These are phyloP conservation scores for Pemphredon lugubris DNA, from an alignment of 2,888 invertebrate species.

Conservation along the genomic window DNA sequence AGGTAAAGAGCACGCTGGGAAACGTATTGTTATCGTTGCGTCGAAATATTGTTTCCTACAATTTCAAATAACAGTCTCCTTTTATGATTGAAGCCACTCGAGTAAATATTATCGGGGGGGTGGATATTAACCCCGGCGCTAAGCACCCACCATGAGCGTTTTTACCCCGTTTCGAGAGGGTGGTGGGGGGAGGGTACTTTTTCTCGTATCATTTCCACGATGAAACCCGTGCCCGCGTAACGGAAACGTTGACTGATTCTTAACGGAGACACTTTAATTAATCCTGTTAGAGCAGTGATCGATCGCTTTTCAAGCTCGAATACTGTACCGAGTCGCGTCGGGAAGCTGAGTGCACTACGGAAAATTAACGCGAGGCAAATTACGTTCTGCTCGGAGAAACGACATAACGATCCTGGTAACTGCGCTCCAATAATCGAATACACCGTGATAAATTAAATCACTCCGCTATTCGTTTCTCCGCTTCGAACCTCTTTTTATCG, in stretches of 20 bases:
- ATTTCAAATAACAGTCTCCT: too few relatives aligned
- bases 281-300: constrained; percentile 16
- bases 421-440: constrained; percentile 17
- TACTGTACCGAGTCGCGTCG: constrained; percentile 7
- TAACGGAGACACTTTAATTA: constrained; percentile 7
- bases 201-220: too few relatives aligned
- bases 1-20: too few relatives aligned
- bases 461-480: background rate
- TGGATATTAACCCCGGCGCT: too few relatives aligned
- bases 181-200: too few relatives aligned
- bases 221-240: constrained; percentile 1
- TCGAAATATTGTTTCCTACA: too few relatives aligned
- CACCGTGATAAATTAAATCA: background rate
- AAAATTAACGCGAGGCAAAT: constrained; percentile 31
- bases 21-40: too few relatives aligned
- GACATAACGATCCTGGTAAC: constrained; percentile 34
- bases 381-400: constrained; percentile 24
- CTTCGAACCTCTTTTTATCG: too few relatives aligned
- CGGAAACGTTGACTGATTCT: background rate
- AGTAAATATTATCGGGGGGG: too few relatives aligned
- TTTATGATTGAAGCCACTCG: too few relatives aligned
- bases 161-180: too few relatives aligned
- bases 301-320: constrained; percentile 1
- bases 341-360: background rate
- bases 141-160: too few relatives aligned